Evolutionary conservation across 2,113 vertebrate genomes (phyloP).

Genomic region (Pangasianodon hypophthalmus): DNA sequence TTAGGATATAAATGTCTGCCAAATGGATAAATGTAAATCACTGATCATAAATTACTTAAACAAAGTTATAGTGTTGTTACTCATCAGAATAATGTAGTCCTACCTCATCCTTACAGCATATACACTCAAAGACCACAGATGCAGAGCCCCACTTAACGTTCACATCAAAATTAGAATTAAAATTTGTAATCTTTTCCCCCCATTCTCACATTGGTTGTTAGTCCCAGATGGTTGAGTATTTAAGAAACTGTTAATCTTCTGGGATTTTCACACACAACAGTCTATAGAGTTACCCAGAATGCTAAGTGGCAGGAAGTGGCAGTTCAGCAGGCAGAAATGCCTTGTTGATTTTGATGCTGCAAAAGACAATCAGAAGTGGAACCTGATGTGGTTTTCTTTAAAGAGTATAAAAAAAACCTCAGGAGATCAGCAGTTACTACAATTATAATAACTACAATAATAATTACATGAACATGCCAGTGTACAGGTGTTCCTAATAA

Average conservation of each 20-base stretch:
- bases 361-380: not conserved
- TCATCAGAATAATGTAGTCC: conserved; percentile 50
- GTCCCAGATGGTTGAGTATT: not conserved
- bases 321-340: not conserved
- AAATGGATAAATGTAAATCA: too few species aligned
- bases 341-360: not conserved
- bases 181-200: not conserved
- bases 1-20: too few species aligned
- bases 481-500: not conserved
- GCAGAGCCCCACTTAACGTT: not conserved
- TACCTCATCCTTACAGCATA: conserved; percentile 45
- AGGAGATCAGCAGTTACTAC: not conserved
- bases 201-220: not conserved
- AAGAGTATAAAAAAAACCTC: not conserved
- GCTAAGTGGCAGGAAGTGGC: not conserved
- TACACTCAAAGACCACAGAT: not conserved
- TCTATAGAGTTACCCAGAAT: not conserved
- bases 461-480: not conserved
- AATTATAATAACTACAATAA: not conserved
- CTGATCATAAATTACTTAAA: too few species aligned
- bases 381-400: not conserved
- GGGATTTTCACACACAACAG: not conserved
- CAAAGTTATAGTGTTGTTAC: conserved; percentile 52
- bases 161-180: not conserved
- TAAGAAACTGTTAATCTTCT: not conserved